These are phyloP conservation scores for Xiphophorus hellerii DNA, from an alignment of 2,113 vertebrate genomes.

Conservation along the genomic window DNA sequence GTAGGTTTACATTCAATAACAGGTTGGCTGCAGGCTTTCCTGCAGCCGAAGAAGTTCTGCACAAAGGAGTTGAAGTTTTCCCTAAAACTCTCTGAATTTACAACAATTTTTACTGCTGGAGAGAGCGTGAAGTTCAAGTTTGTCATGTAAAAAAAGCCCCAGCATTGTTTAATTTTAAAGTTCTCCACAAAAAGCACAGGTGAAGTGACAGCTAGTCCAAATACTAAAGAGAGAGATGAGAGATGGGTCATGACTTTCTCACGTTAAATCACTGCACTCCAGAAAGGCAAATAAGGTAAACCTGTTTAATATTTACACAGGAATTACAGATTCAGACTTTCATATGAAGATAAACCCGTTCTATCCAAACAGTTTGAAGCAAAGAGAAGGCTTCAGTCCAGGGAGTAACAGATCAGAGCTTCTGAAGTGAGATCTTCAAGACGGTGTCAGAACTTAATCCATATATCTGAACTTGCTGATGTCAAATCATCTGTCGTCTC, in stretches of 20 bases:
- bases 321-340: not conserved
- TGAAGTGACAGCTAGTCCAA: not conserved
- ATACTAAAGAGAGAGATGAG: not conserved
- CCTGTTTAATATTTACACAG: not conserved
- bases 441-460: constrained; percentile 16
- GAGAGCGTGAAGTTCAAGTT: too few relatives aligned
- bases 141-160: too few relatives aligned
- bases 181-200: constrained; percentile 4
- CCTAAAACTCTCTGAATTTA: too few relatives aligned
- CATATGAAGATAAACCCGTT: not conserved
- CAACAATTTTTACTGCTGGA: too few relatives aligned
- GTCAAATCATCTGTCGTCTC: constrained; percentile 5
- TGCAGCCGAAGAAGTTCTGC: too few relatives aligned
- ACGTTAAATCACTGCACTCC: not conserved
- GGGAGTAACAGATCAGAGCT: not conserved
- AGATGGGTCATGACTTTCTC: not conserved
- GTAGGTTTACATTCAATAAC: too few relatives aligned
- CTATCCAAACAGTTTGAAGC: not conserved
- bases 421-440: constrained; percentile 15
- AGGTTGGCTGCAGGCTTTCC: too few relatives aligned
- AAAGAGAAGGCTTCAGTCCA: not conserved
- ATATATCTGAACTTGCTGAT: not conserved
- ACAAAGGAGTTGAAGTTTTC: too few relatives aligned
- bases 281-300: not conserved
- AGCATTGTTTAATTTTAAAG: not conserved